Evolutionary conservation across 37 sponge, comb jelly and placozoan genomes (phyloP).

Genomic region (Eunapius fragilis): DNA sequence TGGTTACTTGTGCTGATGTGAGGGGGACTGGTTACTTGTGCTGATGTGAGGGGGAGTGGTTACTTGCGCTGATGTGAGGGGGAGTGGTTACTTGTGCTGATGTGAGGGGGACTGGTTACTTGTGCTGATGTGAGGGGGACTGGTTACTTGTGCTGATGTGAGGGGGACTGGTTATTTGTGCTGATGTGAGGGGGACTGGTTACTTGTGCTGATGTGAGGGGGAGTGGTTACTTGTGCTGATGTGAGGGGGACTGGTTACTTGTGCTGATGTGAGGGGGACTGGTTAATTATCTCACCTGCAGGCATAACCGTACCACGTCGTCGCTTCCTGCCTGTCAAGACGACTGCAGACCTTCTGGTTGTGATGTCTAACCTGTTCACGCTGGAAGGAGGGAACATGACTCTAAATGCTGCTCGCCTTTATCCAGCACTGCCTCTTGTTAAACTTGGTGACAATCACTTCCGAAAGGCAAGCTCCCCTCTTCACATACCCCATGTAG

Average conservation of each 20-base stretch:
- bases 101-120: too few species aligned
- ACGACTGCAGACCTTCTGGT: slow-evolving; percentile 91
- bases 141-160: neutral
- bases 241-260: neutral
- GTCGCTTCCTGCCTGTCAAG: slow-evolving; percentile 96
- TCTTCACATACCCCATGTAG: neutral
- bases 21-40: neutral
- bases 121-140: neutral
- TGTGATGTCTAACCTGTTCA: slow-evolving; percentile 93
- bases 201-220: neutral
- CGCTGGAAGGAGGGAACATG: slow-evolving; percentile 71
- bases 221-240: too few species aligned
- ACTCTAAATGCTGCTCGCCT: slow-evolving; percentile 71
- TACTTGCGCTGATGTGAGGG: neutral
- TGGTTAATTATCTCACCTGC: too few species aligned
- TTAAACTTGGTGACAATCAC: slow-evolving; percentile 91
- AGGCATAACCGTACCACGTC: slow-evolving; percentile 94
- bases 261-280: too few species aligned
- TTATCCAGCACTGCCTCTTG: slow-evolving; percentile 86
- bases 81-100: neutral
- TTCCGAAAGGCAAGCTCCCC: slow-evolving; percentile 69
- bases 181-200: neutral
- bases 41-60: too few species aligned
- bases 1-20: neutral
- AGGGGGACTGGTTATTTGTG: too few species aligned